phyloP scores from a whole-genome alignment of 2,888 invertebrate genomes.

The Protonemura montana region DNA sequence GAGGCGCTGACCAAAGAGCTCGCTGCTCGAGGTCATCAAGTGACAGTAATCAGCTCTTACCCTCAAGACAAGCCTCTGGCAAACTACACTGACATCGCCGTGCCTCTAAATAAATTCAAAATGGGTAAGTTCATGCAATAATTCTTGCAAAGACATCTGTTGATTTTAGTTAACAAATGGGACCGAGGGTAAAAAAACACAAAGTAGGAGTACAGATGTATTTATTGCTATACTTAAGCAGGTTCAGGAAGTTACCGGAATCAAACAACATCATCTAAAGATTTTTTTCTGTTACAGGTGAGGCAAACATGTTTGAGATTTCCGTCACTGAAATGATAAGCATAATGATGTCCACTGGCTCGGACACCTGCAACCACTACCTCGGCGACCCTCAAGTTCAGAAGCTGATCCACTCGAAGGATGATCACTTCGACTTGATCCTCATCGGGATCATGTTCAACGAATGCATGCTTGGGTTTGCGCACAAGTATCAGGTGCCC shows the following conservation, averaged over 20 bases:
- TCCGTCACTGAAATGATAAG: not conserved
- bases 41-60: conserved; percentile 58
- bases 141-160: too few relatives aligned
- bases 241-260: too few relatives aligned
- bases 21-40: conserved; percentile 60
- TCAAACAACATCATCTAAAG: too few relatives aligned
- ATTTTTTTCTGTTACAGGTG: not conserved
- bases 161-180: too few relatives aligned
- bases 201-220: too few relatives aligned
- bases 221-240: too few relatives aligned
- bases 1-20: conserved; percentile 59
- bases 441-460: conserved; percentile 51
- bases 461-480: conserved; percentile 52
- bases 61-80: conserved; percentile 55
- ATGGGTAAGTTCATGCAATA: conserved; percentile 1
- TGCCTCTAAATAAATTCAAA: not conserved
- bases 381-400: conserved; percentile 47
- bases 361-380: conserved; percentile 33
- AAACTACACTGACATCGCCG: conserved; percentile 57
- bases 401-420: conserved; percentile 47
- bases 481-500: conserved; percentile 52
- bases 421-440: conserved; percentile 52
- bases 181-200: too few relatives aligned
- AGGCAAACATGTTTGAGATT: not conserved
- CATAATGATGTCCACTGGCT: not conserved